These are phyloP conservation scores for Peromyscus aztecus DNA, from an alignment of 2,797 vertebrate species.

Conservation along the genomic window DNA sequence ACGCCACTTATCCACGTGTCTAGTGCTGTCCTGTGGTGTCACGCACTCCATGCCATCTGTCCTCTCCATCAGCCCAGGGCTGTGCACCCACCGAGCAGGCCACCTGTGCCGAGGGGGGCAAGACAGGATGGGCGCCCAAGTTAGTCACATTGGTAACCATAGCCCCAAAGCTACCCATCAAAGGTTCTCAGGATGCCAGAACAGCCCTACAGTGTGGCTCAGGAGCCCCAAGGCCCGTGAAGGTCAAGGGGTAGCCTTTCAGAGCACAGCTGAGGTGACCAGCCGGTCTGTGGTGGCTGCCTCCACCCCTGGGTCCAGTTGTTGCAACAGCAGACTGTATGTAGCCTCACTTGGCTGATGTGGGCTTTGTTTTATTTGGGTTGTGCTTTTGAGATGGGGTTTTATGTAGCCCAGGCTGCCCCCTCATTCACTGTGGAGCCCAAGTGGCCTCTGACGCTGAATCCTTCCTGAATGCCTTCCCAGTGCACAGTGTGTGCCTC, in stretches of 20 bases:
- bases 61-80: background rate
- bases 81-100: background rate
- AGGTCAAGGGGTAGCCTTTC: background rate
- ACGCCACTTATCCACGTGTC: background rate
- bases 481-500: background rate
- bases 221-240: background rate
- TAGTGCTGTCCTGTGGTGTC: background rate
- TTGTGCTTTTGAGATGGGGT: background rate
- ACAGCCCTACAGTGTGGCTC: background rate
- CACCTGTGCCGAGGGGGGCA: background rate
- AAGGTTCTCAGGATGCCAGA: background rate
- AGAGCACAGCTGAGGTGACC: background rate
- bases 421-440: background rate
- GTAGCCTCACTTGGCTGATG: background rate
- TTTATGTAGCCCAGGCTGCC: background rate
- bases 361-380: background rate
- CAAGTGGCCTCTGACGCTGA: background rate
- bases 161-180: rapidly evolving
- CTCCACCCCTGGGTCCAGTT: background rate
- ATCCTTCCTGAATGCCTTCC: background rate
- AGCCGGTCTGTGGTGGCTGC: background rate
- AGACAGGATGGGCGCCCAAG: rapidly evolving
- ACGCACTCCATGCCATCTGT: conserved; percentile 76
- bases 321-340: background rate
- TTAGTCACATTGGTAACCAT: background rate